Percentiles rank a stretch among this genome's conserved stretches.
These are phyloP conservation scores for Alviniconcha strummeri DNA, from an alignment of 2,888 invertebrate genomes.

Conservation along the genomic window DNA sequence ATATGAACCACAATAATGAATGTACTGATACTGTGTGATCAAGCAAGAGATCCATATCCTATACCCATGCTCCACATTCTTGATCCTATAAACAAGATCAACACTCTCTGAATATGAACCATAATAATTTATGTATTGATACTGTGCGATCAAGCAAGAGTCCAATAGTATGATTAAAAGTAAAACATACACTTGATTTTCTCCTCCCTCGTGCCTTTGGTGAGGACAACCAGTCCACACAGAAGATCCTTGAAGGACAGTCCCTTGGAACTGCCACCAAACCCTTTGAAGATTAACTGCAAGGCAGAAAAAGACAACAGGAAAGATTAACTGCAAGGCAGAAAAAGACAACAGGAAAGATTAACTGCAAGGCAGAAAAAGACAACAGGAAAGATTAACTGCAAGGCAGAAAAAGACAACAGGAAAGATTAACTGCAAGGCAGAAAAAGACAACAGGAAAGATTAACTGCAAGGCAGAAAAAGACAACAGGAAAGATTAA, in stretches of 20 bases:
- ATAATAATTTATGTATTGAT: no score
- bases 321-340: slow-evolving; percentile 79
- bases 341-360: slow-evolving; percentile 79
- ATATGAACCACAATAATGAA: no score
- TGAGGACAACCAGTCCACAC: slow-evolving; percentile 89
- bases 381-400: slow-evolving; percentile 86
- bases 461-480: slow-evolving; percentile 77
- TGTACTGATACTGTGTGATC: no score
- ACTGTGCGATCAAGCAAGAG: no score
- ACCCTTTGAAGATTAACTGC: slow-evolving; percentile 85
- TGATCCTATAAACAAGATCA: no score
- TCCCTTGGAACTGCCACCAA: slow-evolving; percentile 88
- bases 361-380: slow-evolving; percentile 75
- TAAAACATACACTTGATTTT: slow-evolving; percentile 83
- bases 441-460: slow-evolving; percentile 76
- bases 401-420: slow-evolving; percentile 50
- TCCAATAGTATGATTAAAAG: no score
- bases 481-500: slow-evolving; percentile 84
- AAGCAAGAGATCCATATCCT: no score
- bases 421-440: slow-evolving; percentile 82
- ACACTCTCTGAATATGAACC: no score
- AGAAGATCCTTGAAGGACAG: slow-evolving; percentile 88
- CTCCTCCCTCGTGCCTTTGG: slow-evolving; percentile 89
- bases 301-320: slow-evolving; percentile 41
- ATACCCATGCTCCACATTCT: no score